Conservation (phyloP, 2,888 invertebrate species). For the Hedychridium roseum region DNA sequence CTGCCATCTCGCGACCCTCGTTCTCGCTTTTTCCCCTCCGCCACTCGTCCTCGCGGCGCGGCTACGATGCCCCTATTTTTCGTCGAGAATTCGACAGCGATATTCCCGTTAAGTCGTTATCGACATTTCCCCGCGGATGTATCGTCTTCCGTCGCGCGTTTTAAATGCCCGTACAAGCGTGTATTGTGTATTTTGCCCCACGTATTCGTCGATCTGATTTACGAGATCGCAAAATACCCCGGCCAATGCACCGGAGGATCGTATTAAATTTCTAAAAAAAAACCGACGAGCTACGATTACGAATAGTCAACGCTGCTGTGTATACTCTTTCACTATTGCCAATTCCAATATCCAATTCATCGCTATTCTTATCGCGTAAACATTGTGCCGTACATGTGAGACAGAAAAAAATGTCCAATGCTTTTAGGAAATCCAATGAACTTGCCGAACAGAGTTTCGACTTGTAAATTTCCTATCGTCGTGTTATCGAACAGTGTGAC, state of each 20-base stretch:
- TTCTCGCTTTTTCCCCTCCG: conserved; percentile 9
- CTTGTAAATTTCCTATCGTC: no score
- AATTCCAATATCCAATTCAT: no score
- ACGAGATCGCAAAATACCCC: conserved; percentile 45
- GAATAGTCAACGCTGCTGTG: no score
- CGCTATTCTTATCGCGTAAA: no score
- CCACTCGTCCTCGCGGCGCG: conserved; percentile 1
- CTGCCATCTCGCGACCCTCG: conserved; percentile 13
- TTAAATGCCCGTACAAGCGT: background rate
- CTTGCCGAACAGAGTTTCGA: no score
- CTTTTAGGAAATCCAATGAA: no score
- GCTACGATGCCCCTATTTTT: conserved; percentile 38
- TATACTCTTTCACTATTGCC: no score
- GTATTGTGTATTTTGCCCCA: no score
- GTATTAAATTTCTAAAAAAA: conserved; percentile 45
- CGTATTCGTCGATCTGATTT: conserved; percentile 40
- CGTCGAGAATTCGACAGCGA: conserved; percentile 33
- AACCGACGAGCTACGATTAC: conserved; percentile 14
- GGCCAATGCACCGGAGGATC: conserved; percentile 18
- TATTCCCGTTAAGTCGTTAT: conserved; percentile 37
- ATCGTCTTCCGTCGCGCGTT: conserved; percentile 14
- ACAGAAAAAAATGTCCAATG: no score
- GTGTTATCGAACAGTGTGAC: no score
- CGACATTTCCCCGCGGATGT: conserved; percentile 27
- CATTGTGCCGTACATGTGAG: no score